These are phyloP conservation scores for Corydoras sp. DNA, from an alignment of 2,113 vertebrate species.

Conservation along the genomic window DNA sequence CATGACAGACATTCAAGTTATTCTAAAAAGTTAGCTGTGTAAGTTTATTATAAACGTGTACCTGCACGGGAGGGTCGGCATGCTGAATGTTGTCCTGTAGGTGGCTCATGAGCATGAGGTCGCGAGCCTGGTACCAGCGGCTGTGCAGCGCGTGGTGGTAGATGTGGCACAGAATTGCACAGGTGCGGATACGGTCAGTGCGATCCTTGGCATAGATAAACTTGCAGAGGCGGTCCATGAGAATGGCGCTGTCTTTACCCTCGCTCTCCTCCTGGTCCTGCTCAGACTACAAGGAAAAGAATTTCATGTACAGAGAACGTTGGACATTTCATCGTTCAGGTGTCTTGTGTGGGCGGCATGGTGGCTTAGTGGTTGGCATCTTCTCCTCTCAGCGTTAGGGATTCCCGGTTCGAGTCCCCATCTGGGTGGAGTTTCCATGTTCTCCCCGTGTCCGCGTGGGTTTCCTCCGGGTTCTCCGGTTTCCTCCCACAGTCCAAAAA, in stretches of 20 bases:
- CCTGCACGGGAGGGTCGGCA: conserved; percentile 86
- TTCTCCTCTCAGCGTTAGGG: too few species aligned
- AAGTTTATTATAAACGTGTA: conserved; percentile 35
- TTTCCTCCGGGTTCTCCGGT: too few species aligned
- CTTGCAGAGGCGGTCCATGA: conserved; percentile 87
- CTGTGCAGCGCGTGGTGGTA: conserved; percentile 89
- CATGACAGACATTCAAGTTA: too few species aligned
- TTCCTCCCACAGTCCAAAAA: too few species aligned
- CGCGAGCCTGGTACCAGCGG: conserved; percentile 87
- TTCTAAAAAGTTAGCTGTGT: too few species aligned
- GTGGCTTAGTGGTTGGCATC: too few species aligned
- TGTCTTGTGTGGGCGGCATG: too few species aligned
- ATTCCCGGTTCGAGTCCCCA: too few species aligned
- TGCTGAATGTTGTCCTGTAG: conserved; percentile 92
- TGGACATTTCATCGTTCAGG: too few species aligned
- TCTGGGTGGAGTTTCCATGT: too few species aligned
- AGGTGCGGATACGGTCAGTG: conserved; percentile 85
- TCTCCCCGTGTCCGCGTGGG: too few species aligned
- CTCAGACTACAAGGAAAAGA: conserved; percentile 64
- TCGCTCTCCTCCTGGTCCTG: conserved; percentile 85
- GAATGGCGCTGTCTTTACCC: conserved; percentile 76
- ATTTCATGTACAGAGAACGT: too few species aligned
- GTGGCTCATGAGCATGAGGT: conserved; percentile 92
- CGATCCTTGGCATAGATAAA: conserved; percentile 87
- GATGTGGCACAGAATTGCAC: conserved; percentile 88